phyloP scores from a whole-genome alignment of 1,140 invertebrate genomes.

The Drepana arcuata region DNA sequence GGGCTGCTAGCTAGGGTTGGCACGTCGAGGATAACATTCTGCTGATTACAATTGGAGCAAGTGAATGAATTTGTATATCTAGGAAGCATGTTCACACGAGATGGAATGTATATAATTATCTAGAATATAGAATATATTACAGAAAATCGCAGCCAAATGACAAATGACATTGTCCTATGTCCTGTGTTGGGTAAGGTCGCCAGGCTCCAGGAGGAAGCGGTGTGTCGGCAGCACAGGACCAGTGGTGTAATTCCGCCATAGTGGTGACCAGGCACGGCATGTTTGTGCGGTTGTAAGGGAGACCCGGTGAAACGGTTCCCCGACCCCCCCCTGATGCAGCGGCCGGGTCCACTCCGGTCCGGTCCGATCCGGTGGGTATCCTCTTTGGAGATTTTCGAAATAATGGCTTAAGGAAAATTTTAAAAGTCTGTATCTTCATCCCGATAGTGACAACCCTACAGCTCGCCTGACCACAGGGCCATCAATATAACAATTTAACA shows the following conservation, averaged over 20 bases:
- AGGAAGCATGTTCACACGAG: not conserved
- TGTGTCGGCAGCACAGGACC: no score
- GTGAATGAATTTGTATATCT: not conserved
- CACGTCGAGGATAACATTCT: not conserved
- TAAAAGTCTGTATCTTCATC: not conserved
- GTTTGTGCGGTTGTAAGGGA: not conserved
- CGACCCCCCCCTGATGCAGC: no score
- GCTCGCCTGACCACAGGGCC: constrained; percentile 15
- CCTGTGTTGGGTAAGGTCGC: no score
- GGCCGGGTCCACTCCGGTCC: no score
- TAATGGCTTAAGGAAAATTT: not conserved
- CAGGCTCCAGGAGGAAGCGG: no score
- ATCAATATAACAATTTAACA: constrained; percentile 65
- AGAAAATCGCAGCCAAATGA: not conserved
- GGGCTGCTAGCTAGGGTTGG: constrained; percentile 29
- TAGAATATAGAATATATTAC: not conserved
- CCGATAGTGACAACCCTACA: constrained; percentile 20
- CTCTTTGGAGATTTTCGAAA: not conserved
- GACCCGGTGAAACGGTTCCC: not conserved
- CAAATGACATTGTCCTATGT: no score
- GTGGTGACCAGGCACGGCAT: no score
- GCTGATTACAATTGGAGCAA: not conserved
- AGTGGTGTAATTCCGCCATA: no score
- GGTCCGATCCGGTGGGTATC: no score
- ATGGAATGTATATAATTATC: no score